Evolutionary conservation across 2,113 vertebrate genomes (phyloP), one percentile per base, ranked within the genome.

Genomic region (Fulmarus glacialis): DNA sequence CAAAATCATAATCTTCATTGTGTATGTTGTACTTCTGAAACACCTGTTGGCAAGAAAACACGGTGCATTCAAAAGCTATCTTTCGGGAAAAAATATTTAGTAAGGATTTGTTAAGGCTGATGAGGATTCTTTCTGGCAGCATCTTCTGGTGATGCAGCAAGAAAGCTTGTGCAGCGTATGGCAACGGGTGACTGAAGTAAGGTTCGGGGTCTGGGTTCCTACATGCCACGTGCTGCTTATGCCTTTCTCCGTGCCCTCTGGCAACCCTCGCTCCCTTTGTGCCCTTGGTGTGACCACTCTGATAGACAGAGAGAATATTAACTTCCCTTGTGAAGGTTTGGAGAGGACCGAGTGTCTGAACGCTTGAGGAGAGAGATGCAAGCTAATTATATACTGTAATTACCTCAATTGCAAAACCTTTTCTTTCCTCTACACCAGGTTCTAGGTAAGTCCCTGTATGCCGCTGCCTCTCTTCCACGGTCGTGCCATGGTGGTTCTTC

Each of bases 41-140:
- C 8, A 30, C 11, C 2, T 1, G 21, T 52, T 20, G 72, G 67
- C 34, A 47, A 42, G 22, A 42, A 42, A 55, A 68, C 17, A 1
- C 0, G 2, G 20, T 3, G 27, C 45, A 7, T 13, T 42, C 72
- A 42, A n/a, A 75, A 63, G n/a, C 21, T 15, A 9, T 47, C 9
- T 30, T 32, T 56, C 63, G 2, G 29, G 32, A 9, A 45, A 58
- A 86, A 52, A 10, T 40, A 30, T 4, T 32, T 34, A 47, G 23
- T 27, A 23, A n/a, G 20, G 40, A 48, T 89, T 67, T 36, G 20
- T 38, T 40, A 53, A 45, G 29, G 58, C 34, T 53, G 58, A 23
- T 8, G 29, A 52, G 62, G 63, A 56, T 40, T 63, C 47, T 17
- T 73, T 43, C 80, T 48, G 59, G 40, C 8, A 68, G 55, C 15